Evolutionary conservation across 2,113 vertebrate species (phyloP), one percentile per base, ranked within the genome.

Genomic region (Osmerus eperlanus): DNA sequence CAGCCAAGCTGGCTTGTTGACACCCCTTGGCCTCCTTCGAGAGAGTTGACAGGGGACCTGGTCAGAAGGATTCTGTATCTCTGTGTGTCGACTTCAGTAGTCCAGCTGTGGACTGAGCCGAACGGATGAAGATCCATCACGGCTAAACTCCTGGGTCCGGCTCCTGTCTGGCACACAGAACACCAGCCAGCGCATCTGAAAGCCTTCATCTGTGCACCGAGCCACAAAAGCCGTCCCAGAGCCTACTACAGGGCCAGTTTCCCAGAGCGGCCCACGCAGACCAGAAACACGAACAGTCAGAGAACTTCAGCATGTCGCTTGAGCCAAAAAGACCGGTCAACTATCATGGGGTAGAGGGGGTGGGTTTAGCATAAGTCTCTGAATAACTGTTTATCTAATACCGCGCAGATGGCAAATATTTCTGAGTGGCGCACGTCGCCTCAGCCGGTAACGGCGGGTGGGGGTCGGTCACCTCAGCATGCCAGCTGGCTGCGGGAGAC

Each of bases 291-390:
- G 63, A 58, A 74, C 51, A 47, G 41, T 6, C 41, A 47, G 59
- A 1, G 70, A 61, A 68, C 81, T 32, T 78, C 62, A 61, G 55
- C 72, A 63, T 53, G 58, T 62, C n/a, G 36, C 60, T 18, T 0
- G 32, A 74, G 81, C 63, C 66, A 84, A 67, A 80, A 78, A 21
- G 56, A 4, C 77, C 74, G 71, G 78, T 81, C 82, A 83, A 54
- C 70, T 9, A 14, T 55, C 71, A 76, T n/a, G 4, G 14, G 41
- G 60, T 13, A n/a, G 54, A n/a, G 3, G 54, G 54, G 54, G 54
- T 15, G 54, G 54, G 54, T 2, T 56, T 15, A 56, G 25, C 12
- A 62, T 15, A 23, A 28, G 60, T 23, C 16, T 62, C 60, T 62
- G 25, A 15, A 47, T 47, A 47, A 47, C 41, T 47, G 41, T 47